Evolutionary conservation across 2,113 vertebrate genomes (phyloP).

Genomic region (Promerops cafer): DNA sequence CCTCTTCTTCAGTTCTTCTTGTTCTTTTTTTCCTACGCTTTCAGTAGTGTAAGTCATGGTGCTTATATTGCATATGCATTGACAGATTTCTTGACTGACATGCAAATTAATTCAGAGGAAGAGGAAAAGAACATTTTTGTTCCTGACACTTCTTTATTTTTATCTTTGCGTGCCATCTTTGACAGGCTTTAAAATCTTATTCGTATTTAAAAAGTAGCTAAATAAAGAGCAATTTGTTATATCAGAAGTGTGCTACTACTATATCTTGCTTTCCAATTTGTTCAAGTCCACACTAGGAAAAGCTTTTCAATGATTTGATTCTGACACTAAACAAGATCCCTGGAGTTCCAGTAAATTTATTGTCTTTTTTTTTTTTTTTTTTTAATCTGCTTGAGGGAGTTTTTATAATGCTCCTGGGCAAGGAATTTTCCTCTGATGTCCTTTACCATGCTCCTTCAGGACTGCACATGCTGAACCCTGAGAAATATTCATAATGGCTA

Average conservation of each 20-base stretch:
- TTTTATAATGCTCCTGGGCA: background rate
- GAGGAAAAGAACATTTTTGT: constrained; percentile 73
- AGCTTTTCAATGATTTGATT: background rate
- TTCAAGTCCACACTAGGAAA: constrained; percentile 32
- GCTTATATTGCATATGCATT: constrained; percentile 68
- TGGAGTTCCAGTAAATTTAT: background rate
- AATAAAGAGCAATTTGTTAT: constrained; percentile 72
- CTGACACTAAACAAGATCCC: background rate
- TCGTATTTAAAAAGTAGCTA: constrained; percentile 65
- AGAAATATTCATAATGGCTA: background rate
- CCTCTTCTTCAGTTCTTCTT: constrained; percentile 56
- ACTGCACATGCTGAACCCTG: background rate
- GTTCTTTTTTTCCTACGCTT: constrained; percentile 62
- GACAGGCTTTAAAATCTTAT: constrained; percentile 69
- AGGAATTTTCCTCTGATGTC: background rate
- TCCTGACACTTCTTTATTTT: constrained; percentile 73
- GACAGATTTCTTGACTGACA: constrained; percentile 75
- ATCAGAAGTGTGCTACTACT: constrained; percentile 61
- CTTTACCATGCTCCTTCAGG: background rate
- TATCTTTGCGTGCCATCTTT: constrained; percentile 70
- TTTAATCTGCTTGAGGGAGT: background rate
- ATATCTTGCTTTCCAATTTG: constrained; percentile 42
- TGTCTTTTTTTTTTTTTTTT: background rate
- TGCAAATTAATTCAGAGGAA: constrained; percentile 74
- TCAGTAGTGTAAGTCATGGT: constrained; percentile 68